These are phyloP conservation scores for Oscheius sp. DNA, from an alignment of 2,888 invertebrate genomes.

Conservation along the genomic window DNA sequence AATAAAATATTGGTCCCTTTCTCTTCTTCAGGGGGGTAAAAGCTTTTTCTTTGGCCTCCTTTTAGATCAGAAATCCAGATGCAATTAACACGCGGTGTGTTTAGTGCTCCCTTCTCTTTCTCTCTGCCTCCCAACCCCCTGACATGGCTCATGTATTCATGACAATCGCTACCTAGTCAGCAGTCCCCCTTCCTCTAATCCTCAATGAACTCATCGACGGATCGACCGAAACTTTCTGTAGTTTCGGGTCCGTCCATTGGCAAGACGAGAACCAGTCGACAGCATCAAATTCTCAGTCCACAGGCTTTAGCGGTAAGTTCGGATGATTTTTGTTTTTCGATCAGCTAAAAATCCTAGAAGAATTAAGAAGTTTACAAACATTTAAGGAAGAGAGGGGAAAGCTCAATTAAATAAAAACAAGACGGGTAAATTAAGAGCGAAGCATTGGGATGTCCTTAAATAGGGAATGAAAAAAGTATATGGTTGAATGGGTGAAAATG, in stretches of 20 bases:
- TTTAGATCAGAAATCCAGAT: conserved; percentile 18
- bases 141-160: conserved; percentile 22
- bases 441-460: too few relatives aligned
- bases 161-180: conserved; percentile 30
- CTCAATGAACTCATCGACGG: neutral
- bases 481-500: too few relatives aligned
- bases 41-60: neutral
- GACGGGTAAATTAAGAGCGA: too few relatives aligned
- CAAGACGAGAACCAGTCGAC: conserved; percentile 31
- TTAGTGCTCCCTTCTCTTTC: conserved; percentile 18
- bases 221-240: conserved; percentile 37
- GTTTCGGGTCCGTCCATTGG: conserved; percentile 37
- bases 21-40: too few relatives aligned
- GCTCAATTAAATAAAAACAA: too few relatives aligned
- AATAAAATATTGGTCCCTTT: too few relatives aligned
- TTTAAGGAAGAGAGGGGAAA: too few relatives aligned
- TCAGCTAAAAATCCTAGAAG: too few relatives aligned
- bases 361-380: too few relatives aligned
- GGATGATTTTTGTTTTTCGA: too few relatives aligned
- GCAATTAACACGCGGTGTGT: conserved; percentile 22
- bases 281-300: conserved; percentile 48
- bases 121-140: conserved; percentile 1
- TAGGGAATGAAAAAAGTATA: too few relatives aligned
- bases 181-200: neutral
- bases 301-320: conserved; percentile 49